Percentiles rank a stretch among this genome's conserved stretches.
These are phyloP conservation scores for Chirona hameri DNA, from an alignment of 2,888 invertebrate species.

Conservation along the genomic window DNA sequence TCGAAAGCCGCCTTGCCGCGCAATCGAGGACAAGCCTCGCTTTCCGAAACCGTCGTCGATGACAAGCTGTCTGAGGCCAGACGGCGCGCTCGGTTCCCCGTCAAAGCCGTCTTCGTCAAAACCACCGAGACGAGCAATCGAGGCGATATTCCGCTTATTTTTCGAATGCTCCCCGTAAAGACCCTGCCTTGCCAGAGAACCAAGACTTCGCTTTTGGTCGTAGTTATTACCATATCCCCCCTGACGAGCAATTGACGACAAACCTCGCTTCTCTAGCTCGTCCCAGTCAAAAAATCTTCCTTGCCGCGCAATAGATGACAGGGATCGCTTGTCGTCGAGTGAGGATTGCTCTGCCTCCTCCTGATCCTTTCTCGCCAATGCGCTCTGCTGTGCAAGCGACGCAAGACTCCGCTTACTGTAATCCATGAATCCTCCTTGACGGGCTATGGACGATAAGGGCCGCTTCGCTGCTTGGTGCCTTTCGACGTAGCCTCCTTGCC, in stretches of 20 bases:
- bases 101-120: too few species aligned
- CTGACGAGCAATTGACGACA: neutral
- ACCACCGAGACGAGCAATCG: too few species aligned
- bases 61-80: too few species aligned
- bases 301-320: neutral
- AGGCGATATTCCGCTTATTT: neutral
- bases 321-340: neutral
- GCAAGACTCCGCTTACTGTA: neutral
- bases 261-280: neutral
- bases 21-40: neutral
- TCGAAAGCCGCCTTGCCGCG: neutral
- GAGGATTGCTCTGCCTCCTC: neutral
- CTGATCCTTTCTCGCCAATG: neutral
- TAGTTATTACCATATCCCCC: neutral
- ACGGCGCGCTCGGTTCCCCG: too few species aligned
- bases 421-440: neutral
- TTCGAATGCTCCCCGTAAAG: too few species aligned
- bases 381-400: neutral
- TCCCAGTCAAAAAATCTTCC: neutral
- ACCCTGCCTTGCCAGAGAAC: too few species aligned
- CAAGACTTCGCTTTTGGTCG: too few species aligned
- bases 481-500: neutral
- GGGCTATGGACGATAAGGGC: neutral
- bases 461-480: neutral
- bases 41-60: too few species aligned